Percentiles rank a stretch among this genome's conserved stretches.
Evolutionary conservation across 92 coral and sea anemone genomes (phyloP).

Genomic region (Heteractis magnifica): DNA sequence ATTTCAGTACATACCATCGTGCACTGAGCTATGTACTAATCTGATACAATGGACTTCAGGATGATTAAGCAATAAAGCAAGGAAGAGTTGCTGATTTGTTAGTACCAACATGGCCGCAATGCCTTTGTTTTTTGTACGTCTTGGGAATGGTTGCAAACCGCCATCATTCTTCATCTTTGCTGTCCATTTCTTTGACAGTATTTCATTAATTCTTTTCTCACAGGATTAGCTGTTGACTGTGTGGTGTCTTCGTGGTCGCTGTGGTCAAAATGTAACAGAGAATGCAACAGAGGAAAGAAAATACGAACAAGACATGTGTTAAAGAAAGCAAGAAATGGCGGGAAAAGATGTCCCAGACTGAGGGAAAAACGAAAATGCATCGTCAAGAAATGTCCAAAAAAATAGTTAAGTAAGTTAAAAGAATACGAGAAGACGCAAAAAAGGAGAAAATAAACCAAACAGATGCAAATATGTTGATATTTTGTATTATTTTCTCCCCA

Average conservation of each 20-base stretch:
- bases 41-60: too few relatives aligned
- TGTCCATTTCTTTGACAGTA: background rate
- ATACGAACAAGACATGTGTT: conserved; percentile 55
- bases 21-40: too few relatives aligned
- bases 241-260: conserved; percentile 67
- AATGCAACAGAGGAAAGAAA: conserved; percentile 62
- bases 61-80: too few relatives aligned
- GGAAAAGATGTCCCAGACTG: conserved; percentile 53
- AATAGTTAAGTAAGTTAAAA: background rate
- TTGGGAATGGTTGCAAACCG: too few relatives aligned
- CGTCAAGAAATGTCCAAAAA: conserved; percentile 45
- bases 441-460: background rate
- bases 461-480: too few relatives aligned
- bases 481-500: background rate
- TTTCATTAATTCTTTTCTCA: background rate
- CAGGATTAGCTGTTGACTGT: conserved; percentile 36
- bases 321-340: conserved; percentile 47
- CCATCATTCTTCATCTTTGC: too few relatives aligned
- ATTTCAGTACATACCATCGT: too few relatives aligned
- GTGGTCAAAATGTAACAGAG: conserved; percentile 69
- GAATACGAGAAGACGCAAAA: background rate
- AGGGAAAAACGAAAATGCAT: conserved; percentile 52
- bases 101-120: too few relatives aligned
- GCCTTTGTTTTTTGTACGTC: too few relatives aligned
- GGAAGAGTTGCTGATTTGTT: too few relatives aligned